Conservation (phyloP, 2,888 invertebrate species). For the Nebria salina region DNA sequence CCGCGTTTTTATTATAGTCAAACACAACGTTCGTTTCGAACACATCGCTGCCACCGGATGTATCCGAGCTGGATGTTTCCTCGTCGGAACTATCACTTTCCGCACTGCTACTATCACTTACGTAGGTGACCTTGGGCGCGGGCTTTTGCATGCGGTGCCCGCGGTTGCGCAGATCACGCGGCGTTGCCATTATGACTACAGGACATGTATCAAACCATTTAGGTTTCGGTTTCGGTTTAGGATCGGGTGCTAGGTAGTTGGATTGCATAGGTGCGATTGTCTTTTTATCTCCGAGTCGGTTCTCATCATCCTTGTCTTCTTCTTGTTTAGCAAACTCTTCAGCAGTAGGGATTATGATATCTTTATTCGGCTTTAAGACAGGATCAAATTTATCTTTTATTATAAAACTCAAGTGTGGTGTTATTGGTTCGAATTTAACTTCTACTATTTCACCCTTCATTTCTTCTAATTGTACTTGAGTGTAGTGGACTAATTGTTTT, state of each 20-base stretch:
- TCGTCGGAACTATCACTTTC: constrained; percentile 51
- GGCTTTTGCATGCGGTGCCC: constrained; percentile 36
- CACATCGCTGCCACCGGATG: constrained; percentile 60
- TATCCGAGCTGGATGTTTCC: constrained; percentile 51
- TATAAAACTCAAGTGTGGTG: constrained; percentile 36
- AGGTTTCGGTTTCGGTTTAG: constrained; percentile 58
- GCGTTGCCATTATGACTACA: constrained; percentile 60
- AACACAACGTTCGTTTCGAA: constrained; percentile 62
- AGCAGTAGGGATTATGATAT: constrained; percentile 33
- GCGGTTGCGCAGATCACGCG: constrained; percentile 59
- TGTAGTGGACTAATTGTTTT: constrained; percentile 51
- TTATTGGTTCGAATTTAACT: constrained; percentile 24
- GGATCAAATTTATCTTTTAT: constrained; percentile 39
- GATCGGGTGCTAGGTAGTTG: constrained; percentile 59
- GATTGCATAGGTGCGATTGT: constrained; percentile 60
- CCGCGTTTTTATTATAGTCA: constrained; percentile 48
- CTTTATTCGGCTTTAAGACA: constrained; percentile 37
- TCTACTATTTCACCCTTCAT: constrained; percentile 22
- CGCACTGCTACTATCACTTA: constrained; percentile 53
- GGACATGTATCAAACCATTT: constrained; percentile 59
- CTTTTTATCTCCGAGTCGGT: constrained; percentile 58
- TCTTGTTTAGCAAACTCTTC: constrained; percentile 15
- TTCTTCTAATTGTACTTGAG: constrained; percentile 34
- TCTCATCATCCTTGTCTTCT: constrained; percentile 42
- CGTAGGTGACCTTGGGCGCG: constrained; percentile 48